phyloP scores from a whole-genome alignment of 2,113 vertebrate genomes.

The Hydropotes inermis region DNA sequence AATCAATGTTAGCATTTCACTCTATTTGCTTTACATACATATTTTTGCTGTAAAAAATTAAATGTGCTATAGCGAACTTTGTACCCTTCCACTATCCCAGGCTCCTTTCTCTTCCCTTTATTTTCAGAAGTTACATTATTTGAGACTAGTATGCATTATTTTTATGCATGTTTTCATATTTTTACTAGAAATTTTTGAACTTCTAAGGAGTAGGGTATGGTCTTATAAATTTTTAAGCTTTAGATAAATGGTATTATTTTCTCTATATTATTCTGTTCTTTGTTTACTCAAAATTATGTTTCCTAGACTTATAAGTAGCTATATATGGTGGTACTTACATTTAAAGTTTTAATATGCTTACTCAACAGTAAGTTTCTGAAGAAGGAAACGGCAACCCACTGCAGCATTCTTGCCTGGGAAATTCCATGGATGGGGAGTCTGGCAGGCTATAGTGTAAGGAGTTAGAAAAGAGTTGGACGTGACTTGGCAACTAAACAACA shows the following conservation, averaged over 20 bases:
- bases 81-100: background rate
- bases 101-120: background rate
- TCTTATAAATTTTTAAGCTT: background rate
- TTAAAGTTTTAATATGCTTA: background rate
- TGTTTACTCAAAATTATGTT: background rate
- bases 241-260: background rate
- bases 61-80: background rate
- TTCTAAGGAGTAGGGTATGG: background rate
- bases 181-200: background rate
- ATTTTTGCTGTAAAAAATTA: background rate
- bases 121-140: background rate
- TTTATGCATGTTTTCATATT: background rate
- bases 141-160: background rate
- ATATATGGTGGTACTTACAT: background rate
- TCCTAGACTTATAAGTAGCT: background rate
- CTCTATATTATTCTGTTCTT: background rate
- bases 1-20: background rate
- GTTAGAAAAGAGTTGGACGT: fast-evolving
- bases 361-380: background rate
- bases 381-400: background rate
- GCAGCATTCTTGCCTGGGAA: background rate
- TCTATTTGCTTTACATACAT: background rate
- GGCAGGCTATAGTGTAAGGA: fast-evolving
- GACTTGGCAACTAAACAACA: background rate
- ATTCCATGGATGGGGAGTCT: background rate